These are phyloP conservation scores for Oryzias dopingdopingensis DNA, from an alignment of 2,797 vertebrate genomes.

Conservation along the genomic window DNA sequence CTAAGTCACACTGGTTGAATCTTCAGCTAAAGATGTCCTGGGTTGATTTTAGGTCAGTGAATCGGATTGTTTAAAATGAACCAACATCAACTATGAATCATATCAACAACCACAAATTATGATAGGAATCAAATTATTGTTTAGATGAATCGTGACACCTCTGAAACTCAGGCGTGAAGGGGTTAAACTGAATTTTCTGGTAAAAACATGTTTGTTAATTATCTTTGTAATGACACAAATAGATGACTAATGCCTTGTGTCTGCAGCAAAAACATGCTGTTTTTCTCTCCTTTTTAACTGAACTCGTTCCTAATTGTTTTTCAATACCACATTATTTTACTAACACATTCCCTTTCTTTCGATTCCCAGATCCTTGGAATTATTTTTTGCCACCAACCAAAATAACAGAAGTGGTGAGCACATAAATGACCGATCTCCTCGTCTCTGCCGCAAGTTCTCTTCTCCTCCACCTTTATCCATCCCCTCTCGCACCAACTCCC, in stretches of 20 bases:
- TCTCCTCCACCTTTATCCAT: constrained; percentile 91
- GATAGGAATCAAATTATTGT: too few relatives aligned
- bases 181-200: too few relatives aligned
- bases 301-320: constrained; percentile 20
- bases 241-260: not conserved
- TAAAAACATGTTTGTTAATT: not conserved
- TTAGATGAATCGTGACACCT: too few relatives aligned
- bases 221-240: not conserved
- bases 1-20: too few relatives aligned
- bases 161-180: too few relatives aligned
- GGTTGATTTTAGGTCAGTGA: too few relatives aligned
- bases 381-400: constrained; percentile 94
- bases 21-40: too few relatives aligned
- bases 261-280: constrained; percentile 1
- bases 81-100: too few relatives aligned
- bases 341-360: constrained; percentile 12
- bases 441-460: constrained; percentile 94
- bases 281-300: constrained; percentile 9
- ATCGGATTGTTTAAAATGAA: too few relatives aligned
- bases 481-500: constrained; percentile 89
- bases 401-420: constrained; percentile 87
- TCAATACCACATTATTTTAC: constrained; percentile 19
- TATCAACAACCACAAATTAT: too few relatives aligned
- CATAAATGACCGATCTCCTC: constrained; percentile 88
- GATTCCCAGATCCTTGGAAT: constrained; percentile 86